Evolutionary conservation across 2,113 vertebrate genomes (phyloP).

Genomic region (Aptenodytes patagonicus): DNA sequence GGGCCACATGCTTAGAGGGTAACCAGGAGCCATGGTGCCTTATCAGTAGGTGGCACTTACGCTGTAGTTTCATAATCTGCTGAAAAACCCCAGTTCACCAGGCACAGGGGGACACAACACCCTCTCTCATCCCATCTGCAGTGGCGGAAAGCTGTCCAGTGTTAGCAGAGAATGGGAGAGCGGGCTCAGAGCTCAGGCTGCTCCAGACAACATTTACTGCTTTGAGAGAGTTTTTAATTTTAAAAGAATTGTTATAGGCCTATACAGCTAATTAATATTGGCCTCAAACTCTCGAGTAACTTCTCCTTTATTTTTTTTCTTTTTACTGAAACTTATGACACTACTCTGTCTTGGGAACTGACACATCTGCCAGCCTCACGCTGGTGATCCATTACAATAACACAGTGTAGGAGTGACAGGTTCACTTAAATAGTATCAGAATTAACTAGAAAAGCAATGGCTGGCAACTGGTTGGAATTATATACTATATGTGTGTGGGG

Average conservation of each 20-base stretch:
- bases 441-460: background rate
- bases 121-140: background rate
- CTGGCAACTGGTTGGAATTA: background rate
- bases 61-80: background rate
- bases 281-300: background rate
- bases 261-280: background rate
- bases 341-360: background rate
- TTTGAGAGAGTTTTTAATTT: background rate
- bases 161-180: rapidly evolving
- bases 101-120: background rate
- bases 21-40: rapidly evolving
- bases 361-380: background rate
- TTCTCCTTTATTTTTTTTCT: background rate
- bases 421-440: background rate
- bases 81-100: background rate
- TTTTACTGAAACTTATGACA: background rate
- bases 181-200: background rate
- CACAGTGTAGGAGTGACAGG: background rate
- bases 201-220: background rate
- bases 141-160: background rate
- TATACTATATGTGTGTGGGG: background rate
- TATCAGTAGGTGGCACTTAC: background rate
- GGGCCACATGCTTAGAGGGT: rapidly evolving
- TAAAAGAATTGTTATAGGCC: background rate
- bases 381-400: background rate